Percentiles rank a stretch among this genome's conserved stretches.
These are phyloP conservation scores for Fissipunctia ypsillon DNA, from an alignment of 2,888 invertebrate genomes.

Conservation along the genomic window DNA sequence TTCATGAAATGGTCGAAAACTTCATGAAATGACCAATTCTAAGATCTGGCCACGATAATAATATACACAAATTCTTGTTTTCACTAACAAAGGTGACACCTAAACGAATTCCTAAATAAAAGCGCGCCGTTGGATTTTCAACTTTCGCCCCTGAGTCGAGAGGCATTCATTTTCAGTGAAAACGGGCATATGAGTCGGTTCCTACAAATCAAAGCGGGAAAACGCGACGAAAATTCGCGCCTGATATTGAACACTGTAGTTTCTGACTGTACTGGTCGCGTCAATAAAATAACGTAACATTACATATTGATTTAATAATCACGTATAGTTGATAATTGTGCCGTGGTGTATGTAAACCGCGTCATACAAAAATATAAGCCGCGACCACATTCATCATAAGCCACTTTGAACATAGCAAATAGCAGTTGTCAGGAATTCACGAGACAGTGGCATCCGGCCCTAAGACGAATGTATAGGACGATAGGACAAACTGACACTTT, in stretches of 20 bases:
- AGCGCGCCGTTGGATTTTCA: background rate
- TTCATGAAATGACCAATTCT: too few species aligned
- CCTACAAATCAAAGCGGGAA: background rate
- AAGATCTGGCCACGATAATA: too few species aligned
- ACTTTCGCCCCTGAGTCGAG: too few species aligned
- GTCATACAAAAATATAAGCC: background rate
- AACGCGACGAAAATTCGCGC: background rate
- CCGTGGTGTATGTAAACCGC: too few species aligned
- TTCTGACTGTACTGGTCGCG: too few species aligned
- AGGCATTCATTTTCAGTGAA: background rate
- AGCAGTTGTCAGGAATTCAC: background rate
- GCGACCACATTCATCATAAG: background rate
- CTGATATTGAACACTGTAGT: too few species aligned
- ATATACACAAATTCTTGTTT: background rate
- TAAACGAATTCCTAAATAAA: background rate
- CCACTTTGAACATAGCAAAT: background rate
- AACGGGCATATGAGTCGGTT: background rate
- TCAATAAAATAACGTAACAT: too few species aligned
- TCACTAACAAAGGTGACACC: background rate
- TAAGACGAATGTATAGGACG: background rate
- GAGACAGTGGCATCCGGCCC: background rate
- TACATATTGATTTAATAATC: too few species aligned
- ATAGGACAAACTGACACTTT: background rate
- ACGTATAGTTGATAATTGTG: too few species aligned
- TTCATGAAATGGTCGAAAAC: too few species aligned